Conservation (phyloP, 2,113 vertebrate species). For the Patagioenas fasciata region DNA sequence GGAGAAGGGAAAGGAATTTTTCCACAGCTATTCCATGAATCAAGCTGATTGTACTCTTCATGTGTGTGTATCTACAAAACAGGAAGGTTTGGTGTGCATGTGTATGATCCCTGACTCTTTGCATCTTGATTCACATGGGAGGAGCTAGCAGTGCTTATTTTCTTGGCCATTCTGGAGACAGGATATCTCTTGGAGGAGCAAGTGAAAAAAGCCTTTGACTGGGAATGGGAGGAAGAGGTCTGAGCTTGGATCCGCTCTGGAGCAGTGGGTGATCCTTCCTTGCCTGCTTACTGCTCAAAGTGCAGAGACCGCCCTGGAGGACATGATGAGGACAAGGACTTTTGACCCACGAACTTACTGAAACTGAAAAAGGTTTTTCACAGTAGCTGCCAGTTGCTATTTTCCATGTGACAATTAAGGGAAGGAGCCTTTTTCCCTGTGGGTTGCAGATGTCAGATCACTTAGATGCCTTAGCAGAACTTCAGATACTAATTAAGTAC, state of each 20-base stretch:
- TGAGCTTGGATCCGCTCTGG: background rate
- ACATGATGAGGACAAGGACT: background rate
- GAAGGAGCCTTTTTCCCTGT: background rate
- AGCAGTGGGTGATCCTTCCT: background rate
- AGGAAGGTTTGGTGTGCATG: background rate
- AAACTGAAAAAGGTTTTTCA: background rate
- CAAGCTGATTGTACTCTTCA: background rate
- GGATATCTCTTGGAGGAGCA: background rate
- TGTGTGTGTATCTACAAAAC: background rate
- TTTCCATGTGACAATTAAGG: background rate
- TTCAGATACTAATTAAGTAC: background rate
- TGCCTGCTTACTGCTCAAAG: background rate
- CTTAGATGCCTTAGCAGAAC: background rate
- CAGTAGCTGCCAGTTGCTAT: background rate
- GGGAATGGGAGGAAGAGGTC: background rate
- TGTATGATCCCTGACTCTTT: background rate
- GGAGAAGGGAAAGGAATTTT: background rate
- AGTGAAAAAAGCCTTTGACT: background rate
- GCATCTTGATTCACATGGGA: background rate
- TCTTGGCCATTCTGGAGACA: background rate
- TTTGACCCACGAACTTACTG: background rate
- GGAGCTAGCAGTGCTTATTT: background rate
- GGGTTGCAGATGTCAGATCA: background rate
- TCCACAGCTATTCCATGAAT: too few species aligned
- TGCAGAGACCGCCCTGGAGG: background rate